Conservation (phyloP, 2,888 invertebrate species). For the Pterobdella sp. region DNA sequence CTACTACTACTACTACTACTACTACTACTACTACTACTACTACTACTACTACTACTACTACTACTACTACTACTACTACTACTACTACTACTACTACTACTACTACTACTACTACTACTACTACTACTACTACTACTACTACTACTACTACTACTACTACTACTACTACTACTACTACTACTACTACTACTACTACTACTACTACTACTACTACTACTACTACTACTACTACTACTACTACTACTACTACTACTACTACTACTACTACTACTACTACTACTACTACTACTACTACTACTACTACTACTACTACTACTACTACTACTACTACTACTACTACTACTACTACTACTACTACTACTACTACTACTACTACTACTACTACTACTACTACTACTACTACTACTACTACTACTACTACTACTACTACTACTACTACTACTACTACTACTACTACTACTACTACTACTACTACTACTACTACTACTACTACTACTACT, state of each 20-base stretch:
- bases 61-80: not conserved
- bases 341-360: not conserved
- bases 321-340: not conserved
- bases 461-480: conserved; percentile 14
- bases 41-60: no score
- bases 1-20: no score
- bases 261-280: not conserved
- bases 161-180: not conserved
- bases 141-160: not conserved
- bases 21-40: no score
- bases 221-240: not conserved
- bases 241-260: not conserved
- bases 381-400: not conserved
- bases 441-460: not conserved
- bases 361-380: not conserved
- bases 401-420: not conserved
- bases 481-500: conserved; percentile 22
- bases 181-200: not conserved
- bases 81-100: not conserved
- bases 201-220: not conserved
- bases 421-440: not conserved
- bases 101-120: not conserved
- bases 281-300: not conserved
- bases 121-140: not conserved
- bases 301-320: not conserved